Evolutionary conservation across 2,113 vertebrate genomes (phyloP).

Genomic region (Stomatorhinus ivindoensis): DNA sequence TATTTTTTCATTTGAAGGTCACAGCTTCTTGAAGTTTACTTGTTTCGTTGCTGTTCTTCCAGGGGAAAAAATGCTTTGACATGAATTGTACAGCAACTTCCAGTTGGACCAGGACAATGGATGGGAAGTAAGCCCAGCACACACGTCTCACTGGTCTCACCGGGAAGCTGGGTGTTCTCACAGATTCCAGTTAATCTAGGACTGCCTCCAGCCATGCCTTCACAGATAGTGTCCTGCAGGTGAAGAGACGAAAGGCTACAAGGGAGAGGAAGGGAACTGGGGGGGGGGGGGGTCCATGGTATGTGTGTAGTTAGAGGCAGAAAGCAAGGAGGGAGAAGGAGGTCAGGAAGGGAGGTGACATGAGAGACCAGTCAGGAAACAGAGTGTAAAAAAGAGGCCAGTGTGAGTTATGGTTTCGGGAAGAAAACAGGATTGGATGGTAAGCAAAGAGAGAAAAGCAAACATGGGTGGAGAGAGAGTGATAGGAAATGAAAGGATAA

Average conservation of each 20-base stretch:
- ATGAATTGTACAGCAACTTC: neutral
- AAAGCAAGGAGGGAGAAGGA: neutral
- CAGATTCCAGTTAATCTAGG: neutral
- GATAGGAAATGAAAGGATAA: neutral
- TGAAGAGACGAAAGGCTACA: neutral
- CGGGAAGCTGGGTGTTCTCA: neutral
- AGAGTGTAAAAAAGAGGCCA: neutral
- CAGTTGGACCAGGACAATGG: neutral
- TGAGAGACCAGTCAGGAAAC: neutral
- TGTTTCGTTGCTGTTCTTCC: neutral
- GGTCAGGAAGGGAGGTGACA: neutral
- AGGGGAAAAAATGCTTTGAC: neutral
- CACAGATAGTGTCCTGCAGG: neutral
- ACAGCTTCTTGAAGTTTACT: neutral
- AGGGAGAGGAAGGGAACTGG: neutral
- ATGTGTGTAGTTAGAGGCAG: neutral
- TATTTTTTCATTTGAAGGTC: neutral
- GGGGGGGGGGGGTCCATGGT: no score
- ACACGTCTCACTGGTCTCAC: neutral
- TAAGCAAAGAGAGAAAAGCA: neutral
- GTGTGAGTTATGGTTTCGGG: neutral
- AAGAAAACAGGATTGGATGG: neutral
- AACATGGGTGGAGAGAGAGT: neutral
- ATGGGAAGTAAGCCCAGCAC: neutral
- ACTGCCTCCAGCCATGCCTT: neutral